phyloP scores from a whole-genome alignment of 2,113 vertebrate genomes.

The Conger conger region DNA sequence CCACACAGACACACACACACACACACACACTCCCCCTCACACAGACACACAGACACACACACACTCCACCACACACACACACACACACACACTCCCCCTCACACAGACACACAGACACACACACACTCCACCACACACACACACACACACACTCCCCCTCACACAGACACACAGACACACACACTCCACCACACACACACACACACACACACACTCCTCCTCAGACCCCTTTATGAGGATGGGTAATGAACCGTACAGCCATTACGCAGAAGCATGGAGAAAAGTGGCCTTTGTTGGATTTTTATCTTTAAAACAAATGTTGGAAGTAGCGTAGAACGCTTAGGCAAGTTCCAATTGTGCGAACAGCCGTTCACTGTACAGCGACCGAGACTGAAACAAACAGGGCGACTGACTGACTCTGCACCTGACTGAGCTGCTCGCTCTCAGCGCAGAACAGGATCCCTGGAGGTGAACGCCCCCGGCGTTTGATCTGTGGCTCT shows the following conservation, averaged over 20 bases:
- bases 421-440: slow-evolving; percentile 16
- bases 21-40: background rate
- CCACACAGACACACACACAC: background rate
- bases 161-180: slow-evolving; percentile 14
- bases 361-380: background rate
- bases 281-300: background rate
- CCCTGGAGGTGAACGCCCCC: slow-evolving; percentile 29
- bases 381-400: background rate
- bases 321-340: background rate
- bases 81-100: background rate
- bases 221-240: background rate
- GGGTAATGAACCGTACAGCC: background rate
- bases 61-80: background rate
- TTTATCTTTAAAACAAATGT: background rate
- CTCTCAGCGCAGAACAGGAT: slow-evolving; percentile 22
- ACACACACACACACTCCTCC: slow-evolving; percentile 16
- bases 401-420: too few relatives aligned
- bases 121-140: slow-evolving; percentile 17
- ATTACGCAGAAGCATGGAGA: background rate
- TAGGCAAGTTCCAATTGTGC: background rate
- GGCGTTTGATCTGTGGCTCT: slow-evolving; percentile 37
- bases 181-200: slow-evolving; percentile 8
- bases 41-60: background rate
- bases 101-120: background rate
- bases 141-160: background rate